Percentiles rank a stretch among this genome's conserved stretches.
phyloP scores from a whole-genome alignment of 2,888 invertebrate genomes.

The Halictus quadricinctus region DNA sequence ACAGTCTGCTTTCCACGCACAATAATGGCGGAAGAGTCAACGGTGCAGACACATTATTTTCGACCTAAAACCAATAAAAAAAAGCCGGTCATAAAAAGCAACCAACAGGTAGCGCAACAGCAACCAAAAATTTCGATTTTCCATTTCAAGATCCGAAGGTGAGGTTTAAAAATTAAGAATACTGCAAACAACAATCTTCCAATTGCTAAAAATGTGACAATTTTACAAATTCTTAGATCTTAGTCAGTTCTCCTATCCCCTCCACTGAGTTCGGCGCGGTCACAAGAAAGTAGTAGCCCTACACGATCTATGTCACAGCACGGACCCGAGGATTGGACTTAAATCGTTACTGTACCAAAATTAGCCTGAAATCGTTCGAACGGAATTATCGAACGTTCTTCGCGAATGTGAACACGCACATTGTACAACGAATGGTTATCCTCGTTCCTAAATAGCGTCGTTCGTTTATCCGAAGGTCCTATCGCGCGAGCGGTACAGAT shows the following conservation, averaged over 20 bases:
- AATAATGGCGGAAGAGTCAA: neutral
- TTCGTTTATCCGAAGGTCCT: neutral
- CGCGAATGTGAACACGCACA: neutral
- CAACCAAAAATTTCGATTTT: neutral
- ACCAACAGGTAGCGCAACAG: neutral
- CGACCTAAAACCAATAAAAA: neutral
- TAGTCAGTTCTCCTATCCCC: too few species aligned
- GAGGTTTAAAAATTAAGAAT: too few species aligned
- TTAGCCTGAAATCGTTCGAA: neutral
- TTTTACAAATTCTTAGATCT: too few species aligned
- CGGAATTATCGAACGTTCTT: neutral
- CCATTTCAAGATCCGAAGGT: neutral
- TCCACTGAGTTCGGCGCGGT: too few species aligned
- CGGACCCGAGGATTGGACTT: too few species aligned
- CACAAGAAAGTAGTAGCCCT: too few species aligned
- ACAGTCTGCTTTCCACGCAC: neutral
- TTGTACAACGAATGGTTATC: neutral
- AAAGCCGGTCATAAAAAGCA: neutral
- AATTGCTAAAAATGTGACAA: too few species aligned
- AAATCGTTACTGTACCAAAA: neutral
- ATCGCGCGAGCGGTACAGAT: neutral
- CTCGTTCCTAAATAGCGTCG: neutral
- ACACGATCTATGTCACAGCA: too few species aligned
- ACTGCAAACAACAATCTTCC: too few species aligned
- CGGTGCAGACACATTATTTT: neutral